These are phyloP conservation scores for Platyura marginata DNA, from an alignment of 1,140 invertebrate genomes.

Conservation along the genomic window DNA sequence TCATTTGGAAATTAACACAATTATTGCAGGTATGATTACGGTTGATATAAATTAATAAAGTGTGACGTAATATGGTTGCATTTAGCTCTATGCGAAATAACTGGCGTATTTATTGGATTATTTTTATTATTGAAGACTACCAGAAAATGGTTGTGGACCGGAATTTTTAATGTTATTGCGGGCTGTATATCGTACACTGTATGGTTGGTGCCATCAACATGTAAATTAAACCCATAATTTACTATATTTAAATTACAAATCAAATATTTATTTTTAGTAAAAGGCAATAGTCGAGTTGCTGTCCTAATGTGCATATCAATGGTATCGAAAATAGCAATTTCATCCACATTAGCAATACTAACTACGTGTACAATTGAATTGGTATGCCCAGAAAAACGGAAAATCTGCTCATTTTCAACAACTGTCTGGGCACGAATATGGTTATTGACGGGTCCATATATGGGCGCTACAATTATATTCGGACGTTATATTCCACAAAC, in stretches of 20 bases:
- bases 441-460: constrained; percentile 21
- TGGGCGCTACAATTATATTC: constrained; percentile 18
- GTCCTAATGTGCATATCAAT: constrained; percentile 20
- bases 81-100: constrained; percentile 13
- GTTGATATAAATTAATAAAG: no score
- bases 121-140: constrained; percentile 18
- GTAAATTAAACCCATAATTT: constrained; percentile 5
- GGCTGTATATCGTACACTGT: constrained; percentile 18
- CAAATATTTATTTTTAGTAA: constrained; percentile 7
- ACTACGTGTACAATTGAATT: constrained; percentile 23
- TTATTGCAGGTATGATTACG: constrained; percentile 20
- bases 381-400: constrained; percentile 17
- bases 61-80: no score
- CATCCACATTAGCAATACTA: constrained; percentile 19
- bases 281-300: constrained; percentile 14
- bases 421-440: constrained; percentile 23
- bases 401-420: constrained; percentile 19
- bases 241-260: not conserved
- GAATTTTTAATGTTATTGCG: constrained; percentile 19
- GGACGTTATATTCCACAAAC: constrained; percentile 21
- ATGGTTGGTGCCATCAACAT: constrained; percentile 18
- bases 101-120: constrained; percentile 24
- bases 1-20: constrained; percentile 23
- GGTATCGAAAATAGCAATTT: constrained; percentile 23
- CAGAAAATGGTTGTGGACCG: constrained; percentile 19